Evolutionary conservation across 2,797 vertebrate genomes (phyloP).

Genomic region (Zalophus californianus): DNA sequence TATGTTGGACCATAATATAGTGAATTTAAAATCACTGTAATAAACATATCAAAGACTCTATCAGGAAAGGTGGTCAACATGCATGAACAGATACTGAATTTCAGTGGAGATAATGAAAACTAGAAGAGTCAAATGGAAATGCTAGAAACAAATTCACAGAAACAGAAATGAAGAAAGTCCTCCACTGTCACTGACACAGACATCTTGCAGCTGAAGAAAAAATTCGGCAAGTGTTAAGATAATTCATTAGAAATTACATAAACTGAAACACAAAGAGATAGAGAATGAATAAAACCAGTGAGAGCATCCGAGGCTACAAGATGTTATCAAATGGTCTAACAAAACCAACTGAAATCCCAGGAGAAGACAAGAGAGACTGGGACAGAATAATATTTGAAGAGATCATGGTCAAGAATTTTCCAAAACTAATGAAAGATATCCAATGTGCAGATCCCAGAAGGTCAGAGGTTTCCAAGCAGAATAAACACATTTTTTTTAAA

Average conservation of each 20-base stretch:
- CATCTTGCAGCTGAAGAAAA: neutral
- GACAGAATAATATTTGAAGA: constrained; percentile 1
- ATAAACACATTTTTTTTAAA: neutral
- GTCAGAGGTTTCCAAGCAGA: neutral
- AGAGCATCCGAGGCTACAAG: neutral
- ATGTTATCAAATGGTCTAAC: neutral
- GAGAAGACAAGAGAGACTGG: neutral
- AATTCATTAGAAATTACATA: neutral
- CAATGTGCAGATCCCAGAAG: neutral
- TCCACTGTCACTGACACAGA: neutral
- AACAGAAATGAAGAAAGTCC: neutral
- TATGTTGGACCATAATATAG: neutral
- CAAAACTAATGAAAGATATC: neutral
- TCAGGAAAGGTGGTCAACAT: neutral
- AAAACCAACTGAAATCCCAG: neutral
- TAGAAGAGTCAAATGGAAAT: neutral
- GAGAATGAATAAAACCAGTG: neutral
- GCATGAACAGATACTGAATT: neutral
- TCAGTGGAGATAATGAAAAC: constrained; percentile 9
- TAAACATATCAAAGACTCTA: neutral
- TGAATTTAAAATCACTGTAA: neutral
- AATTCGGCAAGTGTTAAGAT: neutral
- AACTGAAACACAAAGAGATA: neutral
- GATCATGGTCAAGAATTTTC: neutral
- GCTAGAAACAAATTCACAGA: neutral